These are phyloP conservation scores for Procambarus virginalis DNA, from an alignment of 1,140 invertebrate species.

Conservation along the genomic window DNA sequence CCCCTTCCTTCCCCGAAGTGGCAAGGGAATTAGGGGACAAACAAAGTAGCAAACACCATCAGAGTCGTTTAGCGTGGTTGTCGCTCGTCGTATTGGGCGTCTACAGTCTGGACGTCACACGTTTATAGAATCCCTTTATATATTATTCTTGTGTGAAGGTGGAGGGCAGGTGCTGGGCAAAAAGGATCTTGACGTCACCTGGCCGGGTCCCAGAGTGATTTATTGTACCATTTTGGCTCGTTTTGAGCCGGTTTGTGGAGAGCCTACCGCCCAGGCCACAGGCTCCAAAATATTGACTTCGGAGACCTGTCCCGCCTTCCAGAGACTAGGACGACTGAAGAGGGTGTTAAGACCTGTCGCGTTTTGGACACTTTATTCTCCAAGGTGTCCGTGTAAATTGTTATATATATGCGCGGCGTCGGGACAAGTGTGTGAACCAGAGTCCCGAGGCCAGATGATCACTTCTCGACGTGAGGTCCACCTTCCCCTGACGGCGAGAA, in stretches of 20 bases:
- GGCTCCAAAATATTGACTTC: not conserved
- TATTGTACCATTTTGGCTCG: slow-evolving; percentile 42
- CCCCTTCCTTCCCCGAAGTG: no score
- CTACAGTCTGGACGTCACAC: no score
- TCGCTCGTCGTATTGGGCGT: no score
- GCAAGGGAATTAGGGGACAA: no score
- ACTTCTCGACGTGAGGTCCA: not conserved
- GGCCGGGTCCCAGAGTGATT: slow-evolving; percentile 26
- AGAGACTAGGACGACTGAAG: slow-evolving; percentile 7
- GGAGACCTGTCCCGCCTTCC: not conserved
- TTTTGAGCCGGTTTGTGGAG: slow-evolving; percentile 44
- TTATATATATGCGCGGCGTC: not conserved
- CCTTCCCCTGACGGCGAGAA: slow-evolving; percentile 13
- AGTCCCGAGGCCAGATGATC: slow-evolving; percentile 3
- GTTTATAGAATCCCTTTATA: no score
- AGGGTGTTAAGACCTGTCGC: slow-evolving; percentile 52
- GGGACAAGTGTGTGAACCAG: slow-evolving; percentile 22
- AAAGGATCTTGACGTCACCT: slow-evolving; percentile 24
- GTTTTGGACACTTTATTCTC: slow-evolving; percentile 12
- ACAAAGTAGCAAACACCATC: no score
- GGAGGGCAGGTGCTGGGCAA: not conserved
- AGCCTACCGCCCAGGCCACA: slow-evolving; percentile 2
- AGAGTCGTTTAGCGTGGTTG: no score
- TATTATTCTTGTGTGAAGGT: not conserved
- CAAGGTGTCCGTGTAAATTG: not conserved